Conservation (phyloP, 2,113 vertebrate genomes). For the Struthidea cinerea region DNA sequence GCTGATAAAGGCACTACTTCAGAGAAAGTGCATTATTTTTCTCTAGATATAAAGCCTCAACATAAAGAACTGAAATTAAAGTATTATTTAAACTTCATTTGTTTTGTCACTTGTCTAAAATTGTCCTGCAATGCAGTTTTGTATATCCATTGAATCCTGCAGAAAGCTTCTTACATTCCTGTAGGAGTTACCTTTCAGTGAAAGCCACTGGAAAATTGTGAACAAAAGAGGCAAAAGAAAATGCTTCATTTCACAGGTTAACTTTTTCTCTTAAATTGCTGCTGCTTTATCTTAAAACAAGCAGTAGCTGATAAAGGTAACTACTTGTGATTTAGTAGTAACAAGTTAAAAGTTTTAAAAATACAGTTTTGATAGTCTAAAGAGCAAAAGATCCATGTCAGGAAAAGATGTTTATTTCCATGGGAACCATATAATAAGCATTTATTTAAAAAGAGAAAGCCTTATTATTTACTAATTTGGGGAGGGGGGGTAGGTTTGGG, state of each 20-base stretch:
- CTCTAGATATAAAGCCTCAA: neutral
- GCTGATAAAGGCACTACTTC: neutral
- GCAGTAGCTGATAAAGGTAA: neutral
- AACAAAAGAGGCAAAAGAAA: constrained; percentile 24
- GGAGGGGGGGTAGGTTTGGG: neutral
- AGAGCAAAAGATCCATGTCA: neutral
- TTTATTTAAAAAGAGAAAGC: neutral
- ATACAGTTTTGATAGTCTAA: neutral
- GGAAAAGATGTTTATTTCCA: neutral
- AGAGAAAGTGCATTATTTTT: neutral
- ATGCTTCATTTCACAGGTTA: neutral
- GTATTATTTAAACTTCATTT: neutral
- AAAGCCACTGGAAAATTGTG: neutral
- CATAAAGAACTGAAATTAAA: neutral
- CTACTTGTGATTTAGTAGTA: neutral
- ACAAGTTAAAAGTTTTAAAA: neutral
- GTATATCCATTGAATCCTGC: neutral
- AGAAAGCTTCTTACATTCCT: neutral
- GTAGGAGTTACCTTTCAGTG: neutral
- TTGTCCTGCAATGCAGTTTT: neutral
- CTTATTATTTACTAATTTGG: constrained; percentile 39
- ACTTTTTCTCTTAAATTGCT: neutral
- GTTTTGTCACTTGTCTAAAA: neutral
- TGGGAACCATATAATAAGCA: neutral
- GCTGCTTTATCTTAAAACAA: neutral